Conservation (phyloP, 2,113 vertebrate species). For the Zapornia atra region DNA sequence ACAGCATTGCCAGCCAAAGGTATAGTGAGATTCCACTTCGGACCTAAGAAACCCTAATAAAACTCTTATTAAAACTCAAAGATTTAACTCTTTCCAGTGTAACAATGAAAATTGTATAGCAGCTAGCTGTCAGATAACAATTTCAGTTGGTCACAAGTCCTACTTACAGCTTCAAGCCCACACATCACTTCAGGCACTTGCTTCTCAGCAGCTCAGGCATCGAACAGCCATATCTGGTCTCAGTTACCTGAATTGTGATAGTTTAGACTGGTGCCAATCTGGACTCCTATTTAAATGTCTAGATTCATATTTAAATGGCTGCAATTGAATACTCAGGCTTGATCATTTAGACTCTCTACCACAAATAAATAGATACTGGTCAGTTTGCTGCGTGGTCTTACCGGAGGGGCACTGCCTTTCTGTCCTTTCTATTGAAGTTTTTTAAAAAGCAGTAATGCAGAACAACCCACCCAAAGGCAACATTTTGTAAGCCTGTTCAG, state of each 20-base stretch:
- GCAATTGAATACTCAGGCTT: neutral
- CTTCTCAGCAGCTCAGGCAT: neutral
- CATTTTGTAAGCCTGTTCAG: neutral
- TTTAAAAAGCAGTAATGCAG: neutral
- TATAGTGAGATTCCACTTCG: neutral
- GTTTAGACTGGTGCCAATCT: neutral
- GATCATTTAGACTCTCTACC: neutral
- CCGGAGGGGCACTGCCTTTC: neutral
- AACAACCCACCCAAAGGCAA: neutral
- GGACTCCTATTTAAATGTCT: neutral
- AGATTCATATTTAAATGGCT: neutral
- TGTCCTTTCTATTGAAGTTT: neutral
- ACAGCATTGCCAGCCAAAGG: neutral
- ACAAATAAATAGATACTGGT: neutral
- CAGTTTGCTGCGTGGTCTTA: neutral
- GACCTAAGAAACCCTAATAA: neutral
- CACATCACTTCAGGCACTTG: neutral
- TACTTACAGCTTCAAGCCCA: neutral
- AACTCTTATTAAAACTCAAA: too few relatives aligned
- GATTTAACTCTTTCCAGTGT: neutral
- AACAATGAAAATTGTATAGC: neutral
- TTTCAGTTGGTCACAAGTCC: neutral
- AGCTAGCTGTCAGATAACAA: neutral
- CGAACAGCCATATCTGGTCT: neutral
- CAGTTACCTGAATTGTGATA: neutral